Evolutionary conservation across 2,113 vertebrate genomes (phyloP).

Genomic region (Plestiodon gilberti): DNA sequence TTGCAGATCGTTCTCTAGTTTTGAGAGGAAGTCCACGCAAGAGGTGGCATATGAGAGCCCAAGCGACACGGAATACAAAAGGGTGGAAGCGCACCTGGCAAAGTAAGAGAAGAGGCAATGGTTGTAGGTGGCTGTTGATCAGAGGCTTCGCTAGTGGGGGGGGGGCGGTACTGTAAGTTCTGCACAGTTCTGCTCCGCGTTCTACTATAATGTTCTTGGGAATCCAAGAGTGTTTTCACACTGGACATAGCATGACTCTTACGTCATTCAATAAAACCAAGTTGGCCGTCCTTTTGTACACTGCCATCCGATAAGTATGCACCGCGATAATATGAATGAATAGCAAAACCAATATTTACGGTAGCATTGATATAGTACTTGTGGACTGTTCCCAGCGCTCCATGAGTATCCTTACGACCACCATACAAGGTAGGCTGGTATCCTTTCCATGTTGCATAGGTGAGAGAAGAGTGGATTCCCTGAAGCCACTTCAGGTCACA

Average conservation of each 20-base stretch:
- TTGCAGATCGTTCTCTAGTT: neutral
- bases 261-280: too few species aligned
- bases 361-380: neutral
- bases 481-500: neutral
- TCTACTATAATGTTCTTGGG: neutral
- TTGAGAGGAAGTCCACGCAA: neutral
- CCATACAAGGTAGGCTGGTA: neutral
- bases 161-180: too few species aligned
- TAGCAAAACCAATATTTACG: neutral
- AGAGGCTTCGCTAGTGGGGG: too few species aligned
- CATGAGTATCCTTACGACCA: neutral
- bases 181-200: too few species aligned
- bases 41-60: neutral
- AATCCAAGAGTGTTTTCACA: neutral
- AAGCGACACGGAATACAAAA: conserved; percentile 5
- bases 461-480: neutral
- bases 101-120: neutral
- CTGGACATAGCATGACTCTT: too few species aligned
- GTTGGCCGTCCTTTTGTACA: too few species aligned
- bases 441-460: neutral
- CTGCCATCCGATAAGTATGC: too few species aligned
- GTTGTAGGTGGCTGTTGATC: neutral
- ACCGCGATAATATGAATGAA: neutral
- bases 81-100: neutral
- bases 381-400: neutral